Base-by-base conservation (phyloP, 1,140 invertebrate species). In the Drosophila kepulauana region DNA sequence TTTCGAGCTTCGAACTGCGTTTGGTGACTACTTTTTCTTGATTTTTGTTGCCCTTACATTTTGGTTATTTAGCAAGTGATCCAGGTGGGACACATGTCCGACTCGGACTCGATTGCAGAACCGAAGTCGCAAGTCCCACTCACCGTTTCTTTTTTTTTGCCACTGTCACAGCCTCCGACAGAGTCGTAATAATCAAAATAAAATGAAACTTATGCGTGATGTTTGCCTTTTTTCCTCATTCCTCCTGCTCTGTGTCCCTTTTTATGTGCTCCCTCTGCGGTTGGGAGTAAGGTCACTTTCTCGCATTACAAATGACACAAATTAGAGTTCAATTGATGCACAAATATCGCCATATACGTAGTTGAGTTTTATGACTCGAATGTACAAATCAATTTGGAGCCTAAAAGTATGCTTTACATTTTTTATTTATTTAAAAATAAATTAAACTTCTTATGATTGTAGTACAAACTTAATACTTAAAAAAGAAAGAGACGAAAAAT, bases 151-250 rank as follows among this genome's bases (percentile, higher is more conserved):
- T 10, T 38, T 33, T 10, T 38, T 33, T 30, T 54, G 61, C 41
- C 41, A 69, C 41, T 78, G 80, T 88, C 84, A 79, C 79, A 73
- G 58, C 38, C 62, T 67, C n/a, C 45, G 73, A 38, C 67, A 84
- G 54, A 20, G 80, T 91, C 81, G 78, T 92, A 92, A 92, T 92
- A 91, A 91, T 92, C 91, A 91, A 91, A 91, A 91, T 91, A 92
- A 84, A 92, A 86, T 91, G 87, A 80, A 91, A 92, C 81, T 89
- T 92, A 92, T 91, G 87, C 90, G 84, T 82, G 87, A 86, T 88
- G 84, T 88, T 89, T 80, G 69, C 66, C 57, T 65, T 75, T 69
- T 77, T 52, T 51, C 65, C 16, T 16, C 13, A 8, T 13, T 1
- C 15, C 7, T 16, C 30, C 20, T 52, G 38, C 13, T 54, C 58